phyloP scores from a whole-genome alignment of 2,888 invertebrate species.

The Scaeva pyrastri region DNA sequence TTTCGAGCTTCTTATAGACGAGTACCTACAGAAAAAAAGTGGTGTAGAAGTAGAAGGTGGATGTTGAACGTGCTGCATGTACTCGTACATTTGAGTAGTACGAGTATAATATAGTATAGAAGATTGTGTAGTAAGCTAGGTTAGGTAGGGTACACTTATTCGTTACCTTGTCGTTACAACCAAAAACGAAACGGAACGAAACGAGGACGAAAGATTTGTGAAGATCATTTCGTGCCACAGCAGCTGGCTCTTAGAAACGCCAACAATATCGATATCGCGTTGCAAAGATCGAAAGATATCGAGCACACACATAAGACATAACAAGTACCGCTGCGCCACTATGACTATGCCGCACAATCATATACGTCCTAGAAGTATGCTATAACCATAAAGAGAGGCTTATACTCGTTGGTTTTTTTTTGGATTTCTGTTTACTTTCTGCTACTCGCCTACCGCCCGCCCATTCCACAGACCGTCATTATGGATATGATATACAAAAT shows the following conservation, averaged over 20 bases:
- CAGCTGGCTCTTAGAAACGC: conserved; percentile 53
- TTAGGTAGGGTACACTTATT: conserved; percentile 51
- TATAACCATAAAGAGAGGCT: conserved; percentile 44
- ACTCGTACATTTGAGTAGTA: too few relatives aligned
- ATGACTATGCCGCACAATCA: background rate
- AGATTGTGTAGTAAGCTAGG: background rate
- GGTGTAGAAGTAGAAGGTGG: conserved; percentile 24
- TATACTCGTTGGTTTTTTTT: conserved; percentile 7
- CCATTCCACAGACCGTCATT: conserved; percentile 59
- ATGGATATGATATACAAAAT: conserved; percentile 75
- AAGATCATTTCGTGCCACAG: conserved; percentile 74
- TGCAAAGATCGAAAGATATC: conserved; percentile 75
- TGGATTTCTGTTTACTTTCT: conserved; percentile 6
- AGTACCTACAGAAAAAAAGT: background rate
- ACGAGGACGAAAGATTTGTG: conserved; percentile 74
- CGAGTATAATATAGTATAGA: conserved; percentile 4
- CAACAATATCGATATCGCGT: conserved; percentile 70
- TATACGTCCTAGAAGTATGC: conserved; percentile 50
- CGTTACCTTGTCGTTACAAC: conserved; percentile 67
- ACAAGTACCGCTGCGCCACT: conserved; percentile 40
- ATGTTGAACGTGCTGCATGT: conserved; percentile 23
- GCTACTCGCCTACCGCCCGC: conserved; percentile 31
- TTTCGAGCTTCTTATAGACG: conserved; percentile 69
- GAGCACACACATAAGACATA: conserved; percentile 67
- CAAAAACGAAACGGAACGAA: conserved; percentile 4